A percentile compares a stretch with the other conserved stretches of the same genome.
Evolutionary conservation across 2,797 vertebrate genomes (phyloP).

Genomic region (Pristis pectinata): DNA sequence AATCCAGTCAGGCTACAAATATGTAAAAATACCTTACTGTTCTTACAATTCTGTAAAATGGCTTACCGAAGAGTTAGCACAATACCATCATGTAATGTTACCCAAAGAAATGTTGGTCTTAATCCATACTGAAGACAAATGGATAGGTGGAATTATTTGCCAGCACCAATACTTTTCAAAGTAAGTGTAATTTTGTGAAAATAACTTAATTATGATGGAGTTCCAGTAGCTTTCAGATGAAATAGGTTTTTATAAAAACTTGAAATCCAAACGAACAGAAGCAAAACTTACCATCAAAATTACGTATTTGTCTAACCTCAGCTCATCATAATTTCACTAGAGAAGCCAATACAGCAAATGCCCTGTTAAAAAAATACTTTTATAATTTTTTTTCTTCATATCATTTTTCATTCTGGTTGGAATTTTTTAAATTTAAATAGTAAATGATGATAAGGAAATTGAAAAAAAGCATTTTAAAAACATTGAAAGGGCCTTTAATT

Average conservation of each 20-base stretch:
- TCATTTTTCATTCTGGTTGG: background rate
- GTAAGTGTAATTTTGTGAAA: background rate
- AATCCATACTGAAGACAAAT: background rate
- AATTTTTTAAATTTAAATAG: background rate
- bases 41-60: background rate
- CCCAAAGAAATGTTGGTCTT: background rate
- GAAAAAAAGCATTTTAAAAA: background rate
- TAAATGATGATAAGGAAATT: background rate
- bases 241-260: slow-evolving; percentile 3
- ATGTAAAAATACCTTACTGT: background rate
- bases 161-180: background rate
- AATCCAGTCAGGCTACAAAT: background rate
- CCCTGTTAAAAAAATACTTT: background rate
- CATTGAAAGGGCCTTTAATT: background rate
- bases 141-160: background rate
- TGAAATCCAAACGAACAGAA: background rate
- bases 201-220: background rate
- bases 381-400: background rate
- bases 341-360: background rate
- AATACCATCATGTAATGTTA: background rate
- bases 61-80: background rate
- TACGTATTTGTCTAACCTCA: background rate
- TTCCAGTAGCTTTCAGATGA: background rate
- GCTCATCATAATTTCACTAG: background rate
- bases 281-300: background rate